Conservation (phyloP, 2,888 invertebrate species). For the Junonia oenone region DNA sequence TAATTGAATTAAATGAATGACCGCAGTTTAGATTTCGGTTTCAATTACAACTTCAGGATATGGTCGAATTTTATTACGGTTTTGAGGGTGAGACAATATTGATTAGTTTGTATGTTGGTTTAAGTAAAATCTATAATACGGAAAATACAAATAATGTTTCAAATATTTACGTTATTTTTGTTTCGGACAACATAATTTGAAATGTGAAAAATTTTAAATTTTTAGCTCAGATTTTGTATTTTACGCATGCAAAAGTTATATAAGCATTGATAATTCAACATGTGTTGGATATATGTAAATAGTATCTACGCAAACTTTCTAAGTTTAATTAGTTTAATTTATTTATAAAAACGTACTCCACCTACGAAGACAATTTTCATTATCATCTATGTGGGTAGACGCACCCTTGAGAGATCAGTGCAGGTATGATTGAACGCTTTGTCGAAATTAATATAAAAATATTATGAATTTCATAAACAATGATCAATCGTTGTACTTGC, state of each 20-base stretch:
- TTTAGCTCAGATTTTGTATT: too few relatives aligned
- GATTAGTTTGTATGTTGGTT: too few relatives aligned
- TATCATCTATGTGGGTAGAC: neutral
- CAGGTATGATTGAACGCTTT: constrained; percentile 45
- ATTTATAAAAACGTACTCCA: neutral
- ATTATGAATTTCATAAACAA: constrained; percentile 36
- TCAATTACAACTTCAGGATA: constrained; percentile 13
- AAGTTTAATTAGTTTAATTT: too few relatives aligned
- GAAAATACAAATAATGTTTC: too few relatives aligned
- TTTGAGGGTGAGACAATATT: constrained; percentile 6
- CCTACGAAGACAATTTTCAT: neutral
- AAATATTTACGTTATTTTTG: too few relatives aligned
- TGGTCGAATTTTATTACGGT: constrained; percentile 25
- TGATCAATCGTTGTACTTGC: constrained; percentile 46
- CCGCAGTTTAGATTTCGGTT: constrained; percentile 15
- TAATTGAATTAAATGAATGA: constrained; percentile 15
- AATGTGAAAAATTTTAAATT: too few relatives aligned
- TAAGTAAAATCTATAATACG: too few relatives aligned
- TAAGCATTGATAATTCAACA: too few relatives aligned
- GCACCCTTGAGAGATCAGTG: constrained; percentile 4
- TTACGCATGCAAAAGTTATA: too few relatives aligned
- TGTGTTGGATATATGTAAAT: too few relatives aligned
- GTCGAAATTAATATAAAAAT: constrained; percentile 34
- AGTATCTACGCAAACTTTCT: too few relatives aligned
- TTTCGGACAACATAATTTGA: too few relatives aligned